Evolutionary conservation across 2,113 vertebrate species (phyloP), one percentile per base, ranked within the genome.

Genomic region (Gallinago media): DNA sequence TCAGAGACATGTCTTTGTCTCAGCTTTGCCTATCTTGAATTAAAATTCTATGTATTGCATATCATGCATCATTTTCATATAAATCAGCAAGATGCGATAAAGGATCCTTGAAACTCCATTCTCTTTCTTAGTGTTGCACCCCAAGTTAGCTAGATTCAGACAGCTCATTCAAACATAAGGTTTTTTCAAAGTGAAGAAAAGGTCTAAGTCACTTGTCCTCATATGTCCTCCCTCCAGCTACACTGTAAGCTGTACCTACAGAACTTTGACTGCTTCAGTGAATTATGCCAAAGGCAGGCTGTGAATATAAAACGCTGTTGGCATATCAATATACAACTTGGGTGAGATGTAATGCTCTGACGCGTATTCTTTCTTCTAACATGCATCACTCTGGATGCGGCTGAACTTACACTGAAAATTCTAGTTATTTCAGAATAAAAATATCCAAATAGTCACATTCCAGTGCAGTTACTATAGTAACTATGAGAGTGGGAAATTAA

Each of bases 391-490:
- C 34, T 71, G 72, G 47, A 88, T 88, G 44, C 25, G 94, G 65
- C 29, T 42, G 47, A 94, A 73, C 16, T 77, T 71, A 80, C 59
- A 59, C 1, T 54, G 88, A 94, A 92, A 77, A 94, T 42, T 66
- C 72, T 32, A 47, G 78, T 80, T 94, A 88, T 84, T 90, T 80
- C 82, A 42, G 93, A 95, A 93, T 52, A 95, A 94, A 96, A 95
- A 93, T 92, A 93, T 71, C 79, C 79, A 96, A 95, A 94, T 88
- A 70, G 71, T 61, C 34, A 0, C 72, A 92, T 96, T 92, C 86
- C 89, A 92, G 38, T 38, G 61, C 47, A 91, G 96, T 97, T 90
- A 89, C 96, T 95, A 96, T 96, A 92, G 95, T 81, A 96, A 96
- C 96, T 78, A 80, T 63, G 78, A 76, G 78, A 95, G 91, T 46